Base-by-base conservation (phyloP, 1,140 invertebrate species). In the Battus philenor region DNA sequence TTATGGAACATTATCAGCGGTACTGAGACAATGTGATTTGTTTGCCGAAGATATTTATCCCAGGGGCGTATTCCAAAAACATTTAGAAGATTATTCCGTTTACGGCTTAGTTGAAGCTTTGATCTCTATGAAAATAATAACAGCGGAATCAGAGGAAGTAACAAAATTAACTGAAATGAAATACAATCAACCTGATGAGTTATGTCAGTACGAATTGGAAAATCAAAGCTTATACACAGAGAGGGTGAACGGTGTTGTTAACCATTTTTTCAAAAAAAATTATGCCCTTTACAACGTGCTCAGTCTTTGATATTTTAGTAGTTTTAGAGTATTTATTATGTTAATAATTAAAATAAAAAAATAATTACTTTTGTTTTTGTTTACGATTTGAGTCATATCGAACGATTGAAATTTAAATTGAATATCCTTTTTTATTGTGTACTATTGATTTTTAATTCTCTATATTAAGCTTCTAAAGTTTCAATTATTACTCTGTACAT, bases 11-110 rank as follows among this genome's bases (percentile, higher is more conserved):
- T 61, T 91, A 26, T 57, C 51, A 0, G 64, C 64, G 9, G 83
- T 67, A 1, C 45, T 86, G 13, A 52, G 48, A 2, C 55, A 87
- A 62, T 74, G 81, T 59, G 57, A 82, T 54, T 46, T 82, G 54
- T 58, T 79, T 2, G 54, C 86, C 0, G 59, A 86, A 0, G 59
- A 87, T 16, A 51, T 89, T 5, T 87, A 87, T 57, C 85, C 89
- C 0, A 71, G 56, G 9, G 18, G 47, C 3, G 59, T 77, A 12
- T 87, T 90, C 12, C n/a, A 64, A 10, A 55, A 66, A 46, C 71
- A 80, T 44, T 55, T 78, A 9, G 61, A 47, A 22, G 50, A 64
- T 34, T 76, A 80, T 50, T 75, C 73, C 4, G 59, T 77, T 1
- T 48, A 76, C 11, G 76, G 76, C 31, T 62, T 80, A 43, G 59